Conservation (phyloP, 2,113 vertebrate genomes). For the Chelonoidis abingdonii region DNA sequence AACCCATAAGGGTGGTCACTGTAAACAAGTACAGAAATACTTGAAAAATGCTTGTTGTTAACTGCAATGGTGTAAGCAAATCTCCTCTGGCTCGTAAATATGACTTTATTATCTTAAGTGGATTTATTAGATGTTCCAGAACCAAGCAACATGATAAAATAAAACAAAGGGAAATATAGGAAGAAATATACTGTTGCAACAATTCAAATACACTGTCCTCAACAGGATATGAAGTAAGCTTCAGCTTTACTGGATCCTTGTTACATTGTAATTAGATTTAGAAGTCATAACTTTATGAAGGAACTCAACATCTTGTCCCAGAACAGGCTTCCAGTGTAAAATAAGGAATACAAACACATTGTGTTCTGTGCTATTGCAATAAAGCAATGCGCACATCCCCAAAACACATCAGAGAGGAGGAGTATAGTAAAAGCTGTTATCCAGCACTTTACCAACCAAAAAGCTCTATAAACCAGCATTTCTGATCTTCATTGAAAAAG, state of each 20-base stretch:
- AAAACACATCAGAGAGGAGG: accelerated
- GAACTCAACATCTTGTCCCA: accelerated
- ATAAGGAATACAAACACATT: background rate
- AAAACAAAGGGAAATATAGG: background rate
- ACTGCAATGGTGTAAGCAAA: background rate
- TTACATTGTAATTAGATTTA: background rate
- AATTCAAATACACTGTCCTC: background rate
- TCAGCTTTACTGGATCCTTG: background rate
- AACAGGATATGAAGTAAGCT: background rate
- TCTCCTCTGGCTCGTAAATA: background rate
- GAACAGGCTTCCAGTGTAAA: background rate
- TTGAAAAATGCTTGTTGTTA: background rate
- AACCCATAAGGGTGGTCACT: background rate
- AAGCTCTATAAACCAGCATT: too few relatives aligned
- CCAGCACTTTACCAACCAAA: too few relatives aligned
- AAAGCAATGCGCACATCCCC: background rate
- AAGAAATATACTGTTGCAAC: background rate
- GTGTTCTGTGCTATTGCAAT: background rate
- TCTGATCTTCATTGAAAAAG: too few relatives aligned
- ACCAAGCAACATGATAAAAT: background rate
- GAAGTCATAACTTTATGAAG: accelerated
- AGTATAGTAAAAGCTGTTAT: too few relatives aligned
- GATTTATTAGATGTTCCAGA: background rate
- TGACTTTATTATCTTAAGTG: background rate
- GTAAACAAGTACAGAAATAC: background rate